Evolutionary conservation across 1,140 invertebrate species (phyloP), one percentile per base, ranked within the genome.

Genomic region (Penaeus vannamei): DNA sequence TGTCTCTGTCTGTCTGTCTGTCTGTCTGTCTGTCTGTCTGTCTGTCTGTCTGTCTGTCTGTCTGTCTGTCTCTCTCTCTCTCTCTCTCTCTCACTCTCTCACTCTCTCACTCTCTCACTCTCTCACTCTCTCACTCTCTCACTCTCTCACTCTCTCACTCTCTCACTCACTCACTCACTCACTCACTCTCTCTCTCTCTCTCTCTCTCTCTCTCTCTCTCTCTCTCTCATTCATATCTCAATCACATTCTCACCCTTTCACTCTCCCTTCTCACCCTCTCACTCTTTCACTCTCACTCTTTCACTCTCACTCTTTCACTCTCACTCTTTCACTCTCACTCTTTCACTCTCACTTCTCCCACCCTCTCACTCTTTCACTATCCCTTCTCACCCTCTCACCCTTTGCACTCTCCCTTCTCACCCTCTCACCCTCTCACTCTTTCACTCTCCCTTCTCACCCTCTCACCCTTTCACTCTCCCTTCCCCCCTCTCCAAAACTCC

Each of bases 1-100:
- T 10, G 20, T n/a, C 23, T 4, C 17, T 76, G n/a, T 76, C 19
- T n/a, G 20, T 36, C 26, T 76, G 20, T 76, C 22, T 32, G 20
- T 76, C 69, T 76, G n/a, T 81, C 59, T 81, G 20, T 46, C 60
- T 83, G n/a, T 84, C 81, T 84, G 46, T 84, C 81, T 83, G 4
- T 17, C 17, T 29, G 7, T 26, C 46, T 53, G 3, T 53, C 1
- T 53, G 8, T 23, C 46, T 59, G 14, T 62, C 23, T 32, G 10
- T 8, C 23, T 17, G 26, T 46, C 60, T 32, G 1, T 60, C 53
- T 19, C 0, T 17, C 12, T n/a, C 61, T 23, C 12, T 26, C 77
- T 59, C 77, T 59, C 32, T 46, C 66, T 69, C 66, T 69, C 66
- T 69, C 66, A 5, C 66, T 69, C 66, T 69, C 66, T 69, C 66